Evolutionary conservation across 2,797 vertebrate genomes (phyloP).

Genomic region (Semotilus atromaculatus): DNA sequence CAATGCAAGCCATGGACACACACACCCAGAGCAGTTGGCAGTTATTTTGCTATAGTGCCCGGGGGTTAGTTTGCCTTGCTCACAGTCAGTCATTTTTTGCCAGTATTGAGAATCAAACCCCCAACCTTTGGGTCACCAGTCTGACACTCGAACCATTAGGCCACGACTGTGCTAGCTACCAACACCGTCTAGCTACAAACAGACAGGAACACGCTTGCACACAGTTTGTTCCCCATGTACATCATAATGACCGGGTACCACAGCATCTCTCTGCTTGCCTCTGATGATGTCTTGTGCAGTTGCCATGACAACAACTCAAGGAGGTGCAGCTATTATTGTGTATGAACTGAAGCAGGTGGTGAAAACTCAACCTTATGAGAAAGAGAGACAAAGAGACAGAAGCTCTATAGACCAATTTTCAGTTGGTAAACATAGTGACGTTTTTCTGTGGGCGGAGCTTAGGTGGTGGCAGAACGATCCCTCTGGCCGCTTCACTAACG

Average conservation of each 20-base stretch:
- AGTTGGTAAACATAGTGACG: no score
- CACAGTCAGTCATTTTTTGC: neutral
- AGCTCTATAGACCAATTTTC: no score
- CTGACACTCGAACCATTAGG: neutral
- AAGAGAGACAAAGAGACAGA: neutral
- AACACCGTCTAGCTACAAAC: neutral
- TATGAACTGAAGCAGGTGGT: slow-evolving; percentile 45
- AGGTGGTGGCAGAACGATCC: no score
- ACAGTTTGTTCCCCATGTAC: neutral
- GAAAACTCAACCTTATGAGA: slow-evolving; percentile 4
- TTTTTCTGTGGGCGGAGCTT: no score
- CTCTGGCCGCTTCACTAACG: no score
- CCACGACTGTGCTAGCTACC: neutral
- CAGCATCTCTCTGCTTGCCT: slow-evolving; percentile 14
- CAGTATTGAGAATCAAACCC: neutral
- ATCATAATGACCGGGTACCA: slow-evolving; percentile 17
- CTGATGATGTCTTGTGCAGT: slow-evolving; percentile 48
- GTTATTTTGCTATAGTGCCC: neutral
- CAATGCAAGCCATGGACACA: no score
- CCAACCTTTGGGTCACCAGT: neutral
- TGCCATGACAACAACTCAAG: slow-evolving; percentile 55
- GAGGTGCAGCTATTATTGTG: slow-evolving; percentile 52
- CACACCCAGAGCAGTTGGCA: neutral
- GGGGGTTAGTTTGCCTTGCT: neutral
- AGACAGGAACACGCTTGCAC: neutral